A percentile compares a stretch with the other conserved stretches of the same genome.
Conservation (phyloP, 2,113 vertebrate species). For the Mus musculus region GRCm39 chr6:18558501-18559000, state of each 20-base stretch:
- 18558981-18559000: background rate
- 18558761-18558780: background rate
- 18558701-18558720: too few species aligned
- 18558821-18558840: background rate
- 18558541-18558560: background rate
- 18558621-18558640: conserved; percentile 22
- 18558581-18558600: conserved; percentile 53
- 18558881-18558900: too few species aligned
- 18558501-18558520: conserved; percentile 31
- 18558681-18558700: too few species aligned
- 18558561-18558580: background rate
- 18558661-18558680: too few species aligned
- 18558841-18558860: background rate
- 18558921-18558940: background rate
- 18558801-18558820: background rate
- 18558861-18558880: background rate
- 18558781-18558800: background rate
- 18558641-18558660: conserved; percentile 57
- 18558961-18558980: background rate
- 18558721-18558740: background rate
- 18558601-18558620: conserved; percentile 58
- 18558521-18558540: conserved; percentile 44
- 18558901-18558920: background rate
- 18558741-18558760: background rate
- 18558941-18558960: background rate